A percentile compares a stretch with the other conserved stretches of the same genome.
phyloP scores from a whole-genome alignment of 2,797 vertebrate genomes.

The Ceryle rudis region DNA sequence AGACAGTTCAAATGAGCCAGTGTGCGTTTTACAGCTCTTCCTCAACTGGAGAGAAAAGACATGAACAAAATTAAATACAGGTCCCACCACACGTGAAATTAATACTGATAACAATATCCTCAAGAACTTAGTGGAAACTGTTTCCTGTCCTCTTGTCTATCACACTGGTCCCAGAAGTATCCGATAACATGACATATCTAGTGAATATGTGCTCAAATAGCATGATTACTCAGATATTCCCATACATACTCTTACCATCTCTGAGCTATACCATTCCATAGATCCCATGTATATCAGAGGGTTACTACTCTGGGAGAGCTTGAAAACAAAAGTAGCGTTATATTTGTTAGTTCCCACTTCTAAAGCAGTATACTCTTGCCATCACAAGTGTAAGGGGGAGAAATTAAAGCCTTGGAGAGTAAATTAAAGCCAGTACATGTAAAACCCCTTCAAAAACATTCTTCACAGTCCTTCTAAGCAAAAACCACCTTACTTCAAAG shows the following conservation, averaged over 20 bases:
- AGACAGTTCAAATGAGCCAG: background rate
- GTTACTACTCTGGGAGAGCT: background rate
- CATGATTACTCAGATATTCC: background rate
- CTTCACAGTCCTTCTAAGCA: conserved; percentile 2
- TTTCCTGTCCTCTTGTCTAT: background rate
- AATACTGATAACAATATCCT: background rate
- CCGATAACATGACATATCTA: rapidly evolving
- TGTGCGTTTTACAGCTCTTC: background rate
- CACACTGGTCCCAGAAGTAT: background rate
- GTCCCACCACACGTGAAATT: background rate
- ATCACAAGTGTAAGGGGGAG: background rate
- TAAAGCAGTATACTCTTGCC: background rate
- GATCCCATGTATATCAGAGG: background rate
- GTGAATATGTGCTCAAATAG: background rate
- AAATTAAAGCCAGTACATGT: conserved; percentile 29
- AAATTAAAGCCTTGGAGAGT: background rate
- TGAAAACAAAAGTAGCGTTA: background rate
- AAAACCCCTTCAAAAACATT: conserved; percentile 36
- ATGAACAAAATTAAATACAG: background rate
- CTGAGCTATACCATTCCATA: background rate
- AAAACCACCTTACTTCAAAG: conserved; percentile 28
- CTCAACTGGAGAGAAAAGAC: background rate
- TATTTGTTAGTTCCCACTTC: background rate
- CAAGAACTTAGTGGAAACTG: background rate
- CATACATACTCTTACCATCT: background rate